These are phyloP conservation scores for Calephelis perditalis DNA, from an alignment of 2,888 invertebrate species.

Conservation along the genomic window DNA sequence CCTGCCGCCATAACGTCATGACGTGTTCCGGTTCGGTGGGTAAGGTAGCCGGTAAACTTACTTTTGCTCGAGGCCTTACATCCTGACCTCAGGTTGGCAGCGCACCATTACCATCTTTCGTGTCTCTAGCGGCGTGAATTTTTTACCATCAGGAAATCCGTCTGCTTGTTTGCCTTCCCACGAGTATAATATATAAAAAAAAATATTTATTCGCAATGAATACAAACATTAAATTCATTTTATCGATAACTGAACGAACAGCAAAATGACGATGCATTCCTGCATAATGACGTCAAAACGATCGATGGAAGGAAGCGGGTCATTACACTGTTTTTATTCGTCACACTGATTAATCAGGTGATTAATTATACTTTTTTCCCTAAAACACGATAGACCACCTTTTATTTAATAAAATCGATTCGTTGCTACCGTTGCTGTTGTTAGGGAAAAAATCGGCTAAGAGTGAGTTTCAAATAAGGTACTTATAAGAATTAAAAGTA, in stretches of 20 bases:
- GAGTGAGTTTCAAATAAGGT: background rate
- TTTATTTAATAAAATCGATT: constrained; percentile 34
- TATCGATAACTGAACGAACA: constrained; percentile 15
- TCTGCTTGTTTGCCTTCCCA: too few relatives aligned
- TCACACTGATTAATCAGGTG: constrained; percentile 76
- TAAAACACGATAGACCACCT: constrained; percentile 53
- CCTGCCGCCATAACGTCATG: too few relatives aligned
- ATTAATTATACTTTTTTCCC: constrained; percentile 74
- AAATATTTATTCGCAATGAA: constrained; percentile 23
- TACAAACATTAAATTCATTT: constrained; percentile 2
- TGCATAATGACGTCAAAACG: constrained; percentile 69
- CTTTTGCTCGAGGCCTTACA: too few relatives aligned
- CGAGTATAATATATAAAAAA: too few relatives aligned
- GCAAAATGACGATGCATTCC: constrained; percentile 62
- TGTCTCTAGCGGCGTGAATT: too few relatives aligned
- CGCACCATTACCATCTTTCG: too few relatives aligned
- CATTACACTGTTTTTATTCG: constrained; percentile 77
- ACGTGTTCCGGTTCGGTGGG: too few relatives aligned
- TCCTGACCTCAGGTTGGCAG: too few relatives aligned
- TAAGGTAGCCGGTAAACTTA: too few relatives aligned
- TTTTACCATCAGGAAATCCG: too few relatives aligned
- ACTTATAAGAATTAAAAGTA: background rate
- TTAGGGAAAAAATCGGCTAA: too few relatives aligned
- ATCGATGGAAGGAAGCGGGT: constrained; percentile 74
- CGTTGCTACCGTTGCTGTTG: background rate